Evolutionary conservation across 2,113 vertebrate genomes (phyloP).

Genomic region (Tragelaphus imberbis): DNA sequence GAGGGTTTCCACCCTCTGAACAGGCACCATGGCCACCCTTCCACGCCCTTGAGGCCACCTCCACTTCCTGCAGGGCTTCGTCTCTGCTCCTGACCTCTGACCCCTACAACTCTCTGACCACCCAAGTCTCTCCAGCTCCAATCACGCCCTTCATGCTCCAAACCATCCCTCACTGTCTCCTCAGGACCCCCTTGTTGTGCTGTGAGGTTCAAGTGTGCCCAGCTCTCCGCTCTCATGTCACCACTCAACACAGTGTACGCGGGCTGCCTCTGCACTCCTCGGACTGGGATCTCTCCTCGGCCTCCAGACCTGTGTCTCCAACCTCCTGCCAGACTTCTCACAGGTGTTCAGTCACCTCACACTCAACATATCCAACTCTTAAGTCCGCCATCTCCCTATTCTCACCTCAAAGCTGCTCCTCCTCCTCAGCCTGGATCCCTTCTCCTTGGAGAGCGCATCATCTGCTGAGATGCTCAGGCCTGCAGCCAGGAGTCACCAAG

Average conservation of each 20-base stretch:
- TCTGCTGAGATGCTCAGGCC: not conserved
- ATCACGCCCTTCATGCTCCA: not conserved
- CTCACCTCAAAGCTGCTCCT: not conserved
- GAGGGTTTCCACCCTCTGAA: not conserved
- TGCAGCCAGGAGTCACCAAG: not conserved
- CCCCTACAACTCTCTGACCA: not conserved
- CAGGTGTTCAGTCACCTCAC: not conserved
- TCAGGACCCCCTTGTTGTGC: not conserved
- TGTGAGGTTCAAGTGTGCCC: not conserved
- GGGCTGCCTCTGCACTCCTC: not conserved
- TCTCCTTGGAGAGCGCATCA: not conserved
- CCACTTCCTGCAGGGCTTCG: not conserved
- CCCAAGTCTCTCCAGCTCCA: not conserved
- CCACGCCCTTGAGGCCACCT: not conserved
- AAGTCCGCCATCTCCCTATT: not conserved
- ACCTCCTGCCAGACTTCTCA: not conserved
- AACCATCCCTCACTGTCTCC: not conserved
- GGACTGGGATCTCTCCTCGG: not conserved
- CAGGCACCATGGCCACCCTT: not conserved
- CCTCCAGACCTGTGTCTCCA: not conserved
- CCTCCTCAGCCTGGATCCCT: not conserved
- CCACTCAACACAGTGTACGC: not conserved
- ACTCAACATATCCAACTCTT: not conserved
- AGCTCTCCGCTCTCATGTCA: not conserved
- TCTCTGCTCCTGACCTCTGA: not conserved